Percentiles rank a stretch among this genome's conserved stretches.
phyloP scores from a whole-genome alignment of 2,797 vertebrate genomes.

The Eulemur mongoz region DNA sequence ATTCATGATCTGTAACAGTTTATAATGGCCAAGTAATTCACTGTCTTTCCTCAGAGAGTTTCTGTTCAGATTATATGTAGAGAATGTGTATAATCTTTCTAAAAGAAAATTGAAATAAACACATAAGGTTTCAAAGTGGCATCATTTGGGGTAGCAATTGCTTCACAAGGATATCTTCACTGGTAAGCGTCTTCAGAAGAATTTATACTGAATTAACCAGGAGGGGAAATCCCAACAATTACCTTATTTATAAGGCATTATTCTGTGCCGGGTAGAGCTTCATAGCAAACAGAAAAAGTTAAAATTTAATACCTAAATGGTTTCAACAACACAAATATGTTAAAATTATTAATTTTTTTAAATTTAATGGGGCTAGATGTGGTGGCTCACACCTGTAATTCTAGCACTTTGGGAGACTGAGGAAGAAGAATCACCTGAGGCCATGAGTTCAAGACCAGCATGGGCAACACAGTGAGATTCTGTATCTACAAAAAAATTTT shows the following conservation, averaged over 20 bases:
- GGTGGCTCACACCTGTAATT: neutral
- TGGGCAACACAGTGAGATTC: neutral
- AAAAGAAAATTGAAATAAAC: neutral
- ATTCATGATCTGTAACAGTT: neutral
- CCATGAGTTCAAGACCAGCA: neutral
- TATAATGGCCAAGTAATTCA: conserved; percentile 7
- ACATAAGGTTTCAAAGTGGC: neutral
- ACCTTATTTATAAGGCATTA: neutral
- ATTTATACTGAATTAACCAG: neutral
- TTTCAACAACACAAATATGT: neutral
- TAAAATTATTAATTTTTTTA: neutral
- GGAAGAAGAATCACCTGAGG: neutral
- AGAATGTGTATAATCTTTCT: neutral
- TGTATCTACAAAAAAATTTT: neutral
- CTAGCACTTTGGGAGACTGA: neutral
- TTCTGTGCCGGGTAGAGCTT: neutral
- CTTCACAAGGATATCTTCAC: neutral
- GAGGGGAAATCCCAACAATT: neutral
- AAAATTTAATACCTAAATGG: neutral
- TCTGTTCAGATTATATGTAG: neutral
- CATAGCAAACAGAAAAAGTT: neutral
- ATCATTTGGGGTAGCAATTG: neutral
- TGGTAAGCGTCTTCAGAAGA: neutral
- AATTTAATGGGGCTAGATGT: neutral
- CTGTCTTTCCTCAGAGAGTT: neutral